Conservation (phyloP, 92 coral and sea anemone species). For the Anthopleura xanthogrammica region DNA sequence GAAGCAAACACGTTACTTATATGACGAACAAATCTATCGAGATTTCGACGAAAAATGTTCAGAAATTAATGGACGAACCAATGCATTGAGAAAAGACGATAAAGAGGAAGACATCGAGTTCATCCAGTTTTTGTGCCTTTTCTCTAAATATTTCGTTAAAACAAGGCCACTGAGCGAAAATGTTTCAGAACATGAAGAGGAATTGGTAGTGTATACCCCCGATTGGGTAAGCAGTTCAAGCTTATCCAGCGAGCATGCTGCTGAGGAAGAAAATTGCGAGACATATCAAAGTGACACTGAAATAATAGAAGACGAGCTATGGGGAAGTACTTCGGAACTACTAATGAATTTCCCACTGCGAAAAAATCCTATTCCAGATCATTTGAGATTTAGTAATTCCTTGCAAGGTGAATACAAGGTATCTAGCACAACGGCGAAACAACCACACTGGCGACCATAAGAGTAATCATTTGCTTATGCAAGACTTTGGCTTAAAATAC, state of each 20-base stretch:
- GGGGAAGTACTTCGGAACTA: constrained; percentile 9
- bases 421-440: no score
- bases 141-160: neutral
- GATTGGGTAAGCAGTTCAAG: neutral
- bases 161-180: neutral
- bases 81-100: constrained; percentile 15
- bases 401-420: no score
- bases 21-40: neutral
- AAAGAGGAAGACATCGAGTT: constrained; percentile 17
- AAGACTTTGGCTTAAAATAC: no score
- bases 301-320: neutral
- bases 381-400: constrained; percentile 9
- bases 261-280: neutral
- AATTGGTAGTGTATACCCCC: neutral
- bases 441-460: no score
- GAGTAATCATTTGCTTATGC: no score
- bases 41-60: neutral
- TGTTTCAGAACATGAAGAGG: neutral
- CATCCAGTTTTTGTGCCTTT: neutral
- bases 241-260: neutral
- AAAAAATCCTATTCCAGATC: constrained; percentile 4
- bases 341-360: neutral
- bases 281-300: constrained; percentile 3
- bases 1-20: neutral
- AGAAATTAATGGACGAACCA: constrained; percentile 7